Conservation (phyloP, 2,797 vertebrate genomes). For the Siniperca scherzeri region DNA sequence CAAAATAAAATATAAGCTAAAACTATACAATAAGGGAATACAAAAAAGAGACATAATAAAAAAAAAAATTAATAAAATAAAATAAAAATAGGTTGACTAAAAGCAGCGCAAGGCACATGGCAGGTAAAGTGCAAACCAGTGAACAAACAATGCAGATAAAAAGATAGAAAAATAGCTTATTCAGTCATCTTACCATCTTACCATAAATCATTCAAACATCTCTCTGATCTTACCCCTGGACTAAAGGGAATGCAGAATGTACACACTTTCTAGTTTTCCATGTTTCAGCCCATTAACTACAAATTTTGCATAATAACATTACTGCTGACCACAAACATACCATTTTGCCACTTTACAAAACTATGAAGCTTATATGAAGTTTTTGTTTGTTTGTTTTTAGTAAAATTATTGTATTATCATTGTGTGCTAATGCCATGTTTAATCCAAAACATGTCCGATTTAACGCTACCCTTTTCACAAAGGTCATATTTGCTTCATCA, state of each 20-base stretch:
- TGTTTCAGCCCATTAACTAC: constrained; percentile 10
- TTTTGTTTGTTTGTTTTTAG: not conserved
- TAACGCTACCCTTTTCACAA: not conserved
- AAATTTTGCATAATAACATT: constrained; percentile 2
- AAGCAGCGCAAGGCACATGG: too few species aligned
- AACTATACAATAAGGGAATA: too few species aligned
- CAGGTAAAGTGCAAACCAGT: too few species aligned
- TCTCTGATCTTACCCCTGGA: constrained; percentile 51
- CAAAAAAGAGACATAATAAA: too few species aligned
- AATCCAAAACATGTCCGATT: not conserved
- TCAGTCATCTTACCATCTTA: too few species aligned
- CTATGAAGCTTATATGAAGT: not conserved
- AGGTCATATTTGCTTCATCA: constrained; percentile 9
- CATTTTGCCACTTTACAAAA: not conserved
- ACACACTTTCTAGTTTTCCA: constrained; percentile 16
- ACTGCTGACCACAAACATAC: not conserved
- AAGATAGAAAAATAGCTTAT: too few species aligned
- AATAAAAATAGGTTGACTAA: too few species aligned
- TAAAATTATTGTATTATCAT: not conserved
- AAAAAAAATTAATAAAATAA: too few species aligned
- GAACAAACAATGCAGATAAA: too few species aligned
- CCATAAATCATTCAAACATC: constrained; percentile 71
- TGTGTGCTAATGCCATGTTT: not conserved
- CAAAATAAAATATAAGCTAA: too few species aligned
- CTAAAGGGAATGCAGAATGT: constrained; percentile 44